Evolutionary conservation across 2,797 vertebrate species (phyloP).

Genomic region (Alosa sapidissima): DNA sequence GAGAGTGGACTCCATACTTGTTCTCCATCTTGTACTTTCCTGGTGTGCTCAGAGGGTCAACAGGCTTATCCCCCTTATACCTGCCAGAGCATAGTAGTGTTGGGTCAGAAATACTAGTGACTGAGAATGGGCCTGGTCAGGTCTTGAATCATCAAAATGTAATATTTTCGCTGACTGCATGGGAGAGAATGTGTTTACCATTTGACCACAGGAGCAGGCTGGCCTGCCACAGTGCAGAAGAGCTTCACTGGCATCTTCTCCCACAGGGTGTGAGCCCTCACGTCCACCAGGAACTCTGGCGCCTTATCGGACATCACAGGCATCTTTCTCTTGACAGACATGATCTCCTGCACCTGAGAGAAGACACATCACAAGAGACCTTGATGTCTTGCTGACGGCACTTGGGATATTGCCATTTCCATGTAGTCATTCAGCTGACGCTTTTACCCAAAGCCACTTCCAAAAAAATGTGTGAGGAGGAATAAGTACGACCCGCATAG

Average conservation of each 20-base stretch:
- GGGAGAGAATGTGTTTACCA: constrained; percentile 71
- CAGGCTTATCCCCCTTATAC: constrained; percentile 86
- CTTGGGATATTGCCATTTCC: background rate
- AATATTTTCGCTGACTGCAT: background rate
- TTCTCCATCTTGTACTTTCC: constrained; percentile 91
- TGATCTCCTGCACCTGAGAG: constrained; percentile 79
- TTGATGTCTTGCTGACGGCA: background rate
- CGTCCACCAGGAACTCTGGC: constrained; percentile 88
- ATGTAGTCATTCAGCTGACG: too few species aligned
- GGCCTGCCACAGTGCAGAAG: constrained; percentile 90
- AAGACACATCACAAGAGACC: background rate
- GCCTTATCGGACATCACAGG: constrained; percentile 77
- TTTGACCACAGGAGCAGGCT: constrained; percentile 87
- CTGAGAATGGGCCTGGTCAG: background rate
- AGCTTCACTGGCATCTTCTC: constrained; percentile 88
- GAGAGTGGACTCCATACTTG: constrained; percentile 90
- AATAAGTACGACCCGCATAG: too few species aligned
- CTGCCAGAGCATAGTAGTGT: constrained; percentile 61
- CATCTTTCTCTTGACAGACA: constrained; percentile 70
- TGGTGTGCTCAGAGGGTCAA: constrained; percentile 83
- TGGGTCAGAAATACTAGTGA: too few species aligned
- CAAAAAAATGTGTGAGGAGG: background rate
- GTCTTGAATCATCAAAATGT: background rate
- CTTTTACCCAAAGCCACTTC: too few species aligned
- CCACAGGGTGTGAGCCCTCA: constrained; percentile 93